Evolutionary conservation across 2,113 vertebrate species (phyloP).

Genomic region (Melanocharis versteri): DNA sequence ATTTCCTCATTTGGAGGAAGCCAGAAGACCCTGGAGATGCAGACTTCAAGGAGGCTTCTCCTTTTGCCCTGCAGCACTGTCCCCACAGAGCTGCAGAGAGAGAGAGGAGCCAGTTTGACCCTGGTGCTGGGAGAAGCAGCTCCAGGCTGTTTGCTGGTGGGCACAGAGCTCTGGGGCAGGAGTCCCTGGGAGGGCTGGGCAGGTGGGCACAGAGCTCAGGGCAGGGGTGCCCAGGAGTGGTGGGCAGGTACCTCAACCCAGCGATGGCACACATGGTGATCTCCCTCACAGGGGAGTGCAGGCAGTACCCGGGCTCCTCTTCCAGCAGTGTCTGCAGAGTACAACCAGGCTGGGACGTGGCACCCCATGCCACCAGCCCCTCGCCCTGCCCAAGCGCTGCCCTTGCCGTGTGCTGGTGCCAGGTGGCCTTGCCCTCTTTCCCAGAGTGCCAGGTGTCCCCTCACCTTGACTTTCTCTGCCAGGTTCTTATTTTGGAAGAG

Average conservation of each 20-base stretch:
- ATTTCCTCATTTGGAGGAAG: background rate
- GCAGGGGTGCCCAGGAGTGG: background rate
- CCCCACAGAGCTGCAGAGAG: background rate
- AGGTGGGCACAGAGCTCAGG: background rate
- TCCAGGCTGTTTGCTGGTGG: background rate
- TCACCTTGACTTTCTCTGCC: background rate
- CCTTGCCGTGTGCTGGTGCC: background rate
- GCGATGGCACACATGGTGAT: background rate
- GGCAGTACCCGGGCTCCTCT: background rate
- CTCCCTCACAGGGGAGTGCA: background rate
- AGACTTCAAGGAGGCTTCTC: background rate
- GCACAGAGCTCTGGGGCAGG: background rate
- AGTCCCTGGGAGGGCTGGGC: background rate
- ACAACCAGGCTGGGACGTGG: background rate
- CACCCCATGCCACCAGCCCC: background rate
- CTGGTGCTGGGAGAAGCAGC: background rate
- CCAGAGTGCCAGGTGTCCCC: background rate
- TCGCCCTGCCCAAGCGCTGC: background rate
- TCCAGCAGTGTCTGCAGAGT: background rate
- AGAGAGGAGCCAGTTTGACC: background rate
- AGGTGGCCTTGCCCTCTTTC: too few relatives aligned
- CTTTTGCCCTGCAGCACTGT: background rate
- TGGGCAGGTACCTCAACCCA: background rate
- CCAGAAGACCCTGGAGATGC: background rate
- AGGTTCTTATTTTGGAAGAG: background rate